These are phyloP conservation scores for Urechis unicinctus DNA, from an alignment of 2,888 invertebrate species.

Conservation along the genomic window DNA sequence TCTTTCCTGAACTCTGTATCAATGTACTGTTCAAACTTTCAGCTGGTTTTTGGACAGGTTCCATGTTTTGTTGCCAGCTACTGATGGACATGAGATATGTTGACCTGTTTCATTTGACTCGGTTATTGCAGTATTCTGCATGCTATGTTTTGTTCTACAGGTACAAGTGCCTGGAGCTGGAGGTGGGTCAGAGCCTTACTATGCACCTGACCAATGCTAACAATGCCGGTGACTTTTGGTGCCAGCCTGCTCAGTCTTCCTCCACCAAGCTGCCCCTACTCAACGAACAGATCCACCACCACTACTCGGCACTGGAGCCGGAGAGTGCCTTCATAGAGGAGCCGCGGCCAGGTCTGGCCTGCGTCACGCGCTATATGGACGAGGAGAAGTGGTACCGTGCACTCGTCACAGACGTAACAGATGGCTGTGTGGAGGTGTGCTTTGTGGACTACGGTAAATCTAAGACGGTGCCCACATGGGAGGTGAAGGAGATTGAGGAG, in stretches of 20 bases:
- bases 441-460: not conserved
- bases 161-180: too few species aligned
- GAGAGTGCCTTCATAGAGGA: not conserved
- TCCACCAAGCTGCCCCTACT: not conserved
- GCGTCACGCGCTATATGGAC: not conserved
- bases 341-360: not conserved
- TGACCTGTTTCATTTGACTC: not conserved
- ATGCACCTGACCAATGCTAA: not conserved
- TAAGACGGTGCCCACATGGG: not conserved
- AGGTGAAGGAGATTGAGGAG: not conserved
- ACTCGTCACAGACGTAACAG: not conserved
- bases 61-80: too few species aligned
- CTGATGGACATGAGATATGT: too few species aligned
- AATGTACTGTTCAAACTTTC: too few species aligned
- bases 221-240: not conserved
- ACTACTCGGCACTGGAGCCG: too few species aligned
- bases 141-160: not conserved
- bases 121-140: not conserved
- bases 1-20: too few species aligned
- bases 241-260: not conserved
- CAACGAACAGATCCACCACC: not conserved
- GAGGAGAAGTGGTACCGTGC: not conserved
- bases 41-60: not conserved
- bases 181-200: not conserved
- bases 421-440: not conserved